Base-by-base conservation (phyloP, 2,113 vertebrate species). In the Silurus asotus region DNA sequence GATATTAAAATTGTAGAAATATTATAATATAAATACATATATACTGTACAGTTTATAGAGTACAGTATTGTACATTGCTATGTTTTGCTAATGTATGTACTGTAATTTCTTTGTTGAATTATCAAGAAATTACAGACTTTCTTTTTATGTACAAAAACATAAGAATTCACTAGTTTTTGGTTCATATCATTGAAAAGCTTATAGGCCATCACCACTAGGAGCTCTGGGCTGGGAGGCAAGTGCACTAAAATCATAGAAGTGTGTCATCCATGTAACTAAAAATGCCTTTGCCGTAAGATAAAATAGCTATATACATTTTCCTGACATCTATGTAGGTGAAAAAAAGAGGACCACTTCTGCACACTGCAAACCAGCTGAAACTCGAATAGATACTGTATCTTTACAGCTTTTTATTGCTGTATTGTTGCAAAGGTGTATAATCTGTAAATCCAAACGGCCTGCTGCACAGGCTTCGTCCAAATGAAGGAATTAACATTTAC, bases 401-500 rank as follows among this genome's bases (percentile, higher is more conserved):
- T 79, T 76, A 49, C 14, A 85, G 76, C 53, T 45, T 79, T 49
- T 80, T 79, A 69, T 59, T 53, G 79, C 62, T 28, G 58, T 55
- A 15, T 62, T 53, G 61, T 70, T 80, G 20, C 56, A 53, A 19
- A 53, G 53, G 55, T 49, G n/a, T 15, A 20, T 51, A 8, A 28
- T 48, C 17, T 17, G 58, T 76, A 62, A 69, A 28, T 45, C 8
- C 58, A 67, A 28, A 76, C 69, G 51, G 78, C 75, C 74, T 56
- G 51, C 37, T 37, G 49, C 70, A 49, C 37, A 56, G 13, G 13
- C 65, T 84, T 55, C 62, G 25, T 83, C 64, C 53, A 53, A 55
- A 53, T 79, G 48, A 65, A 81, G 77, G n/a, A 64, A 49, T 58
- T 76, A 81, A 81, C 86, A 85, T 87, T 89, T 84, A 76, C 53